Conservation (phyloP, 2,888 invertebrate species). For the Anoncus sp. region DNA sequence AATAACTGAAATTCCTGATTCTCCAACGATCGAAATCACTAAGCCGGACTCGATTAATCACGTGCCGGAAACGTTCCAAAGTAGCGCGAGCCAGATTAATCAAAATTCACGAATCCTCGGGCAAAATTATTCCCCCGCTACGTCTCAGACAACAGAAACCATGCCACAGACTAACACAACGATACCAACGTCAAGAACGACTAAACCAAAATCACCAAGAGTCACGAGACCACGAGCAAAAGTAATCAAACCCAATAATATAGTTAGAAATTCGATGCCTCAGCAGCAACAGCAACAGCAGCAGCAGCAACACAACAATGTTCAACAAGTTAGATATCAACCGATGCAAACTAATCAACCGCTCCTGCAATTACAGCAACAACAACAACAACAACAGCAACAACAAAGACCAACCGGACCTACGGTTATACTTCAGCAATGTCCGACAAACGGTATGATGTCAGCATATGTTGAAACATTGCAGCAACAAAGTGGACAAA, state of each 20-base stretch:
- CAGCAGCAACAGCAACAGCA: conserved; percentile 68
- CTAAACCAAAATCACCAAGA: conserved; percentile 46
- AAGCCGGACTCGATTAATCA: conserved; percentile 52
- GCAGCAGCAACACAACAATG: conserved; percentile 57
- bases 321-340: conserved; percentile 72
- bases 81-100: conserved; percentile 68
- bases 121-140: conserved; percentile 68
- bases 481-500: conserved; percentile 89
- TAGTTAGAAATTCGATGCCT: conserved; percentile 72
- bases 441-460: conserved; percentile 86
- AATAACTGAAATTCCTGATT: conserved; percentile 78
- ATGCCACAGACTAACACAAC: conserved; percentile 63
- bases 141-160: conserved; percentile 65
- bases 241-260: conserved; percentile 73
- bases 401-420: conserved; percentile 85
- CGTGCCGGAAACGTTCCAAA: conserved; percentile 64
- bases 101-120: conserved; percentile 71
- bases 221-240: conserved; percentile 70
- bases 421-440: conserved; percentile 89
- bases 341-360: conserved; percentile 83
- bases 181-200: no score
- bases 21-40: conserved; percentile 69
- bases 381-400: conserved; percentile 69
- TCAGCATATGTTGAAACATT: conserved; percentile 88
- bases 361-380: conserved; percentile 86